Conservation (phyloP, 1,140 invertebrate genomes). For the Caenorhabditis latens region DNA sequence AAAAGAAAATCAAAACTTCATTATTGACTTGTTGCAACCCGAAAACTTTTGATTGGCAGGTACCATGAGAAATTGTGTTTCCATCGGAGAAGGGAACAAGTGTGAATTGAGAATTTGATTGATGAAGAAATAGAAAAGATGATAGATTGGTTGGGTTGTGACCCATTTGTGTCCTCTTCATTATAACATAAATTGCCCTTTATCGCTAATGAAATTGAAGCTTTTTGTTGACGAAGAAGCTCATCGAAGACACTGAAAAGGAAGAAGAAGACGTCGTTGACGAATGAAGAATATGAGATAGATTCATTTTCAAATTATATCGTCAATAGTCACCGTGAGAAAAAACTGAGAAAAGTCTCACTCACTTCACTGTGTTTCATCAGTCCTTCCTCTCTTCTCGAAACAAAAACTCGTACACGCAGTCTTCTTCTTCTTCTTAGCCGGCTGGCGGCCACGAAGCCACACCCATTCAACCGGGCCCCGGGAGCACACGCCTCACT, state of each 20-base stretch:
- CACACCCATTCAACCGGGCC: constrained; percentile 22
- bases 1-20: background rate
- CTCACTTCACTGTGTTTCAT: background rate
- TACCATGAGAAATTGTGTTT: background rate
- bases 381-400: background rate
- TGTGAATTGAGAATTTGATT: background rate
- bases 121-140: background rate
- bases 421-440: background rate
- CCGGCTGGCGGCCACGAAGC: constrained; percentile 17
- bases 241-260: background rate
- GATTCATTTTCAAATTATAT: constrained; percentile 14
- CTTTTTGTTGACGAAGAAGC: constrained; percentile 29
- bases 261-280: background rate
- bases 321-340: constrained; percentile 47
- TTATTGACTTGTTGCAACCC: background rate
- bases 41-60: constrained; percentile 22
- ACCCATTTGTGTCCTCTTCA: constrained; percentile 3
- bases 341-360: background rate
- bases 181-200: constrained; percentile 35
- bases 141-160: background rate
- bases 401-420: constrained; percentile 22
- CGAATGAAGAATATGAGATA: background rate
- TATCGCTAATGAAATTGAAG: constrained; percentile 48
- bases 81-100: background rate
- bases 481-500: constrained; percentile 32